Base-by-base conservation (phyloP, 2,797 vertebrate genomes). In the Babyrousa celebensis region DNA sequence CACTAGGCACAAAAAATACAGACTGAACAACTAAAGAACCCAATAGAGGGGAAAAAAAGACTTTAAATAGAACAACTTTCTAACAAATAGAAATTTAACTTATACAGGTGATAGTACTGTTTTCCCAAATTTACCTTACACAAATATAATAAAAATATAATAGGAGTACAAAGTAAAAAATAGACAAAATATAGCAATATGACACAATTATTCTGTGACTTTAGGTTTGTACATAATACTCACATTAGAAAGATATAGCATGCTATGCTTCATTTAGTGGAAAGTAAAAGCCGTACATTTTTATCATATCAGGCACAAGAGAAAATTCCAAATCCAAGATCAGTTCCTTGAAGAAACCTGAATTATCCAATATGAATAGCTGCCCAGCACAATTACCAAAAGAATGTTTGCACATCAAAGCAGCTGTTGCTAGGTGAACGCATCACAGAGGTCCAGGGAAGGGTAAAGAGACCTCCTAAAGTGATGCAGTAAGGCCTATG, bases 391-490 rank as follows among this genome's bases (percentile, higher is more conserved):
- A 70, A 74, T 40, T 86, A 40, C 36, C 92, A 58, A n/a, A 94
- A 92, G 97, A 97, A 97, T 94, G 95, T 95, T 85, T 62, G 75
- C 20, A 88, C 4, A 21, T 68, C 56, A 67, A 8, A 85, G 83
- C 82, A 74, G 62, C 80, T 43, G 89, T 96, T 97, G 94, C 97
- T 95, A 96, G 78, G 96, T n/a, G 63, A 97, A 40, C 12, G 20
- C 90, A 95, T 97, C 96, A 97, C 58, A 97, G 79, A 96, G 60
- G 29, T 52, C 36, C 25, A 82, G 62, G 60, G 63, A 85, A 88
- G n/a, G 25, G 36, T 48, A 65, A 80, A 65, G 23, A 17, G 54
- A 48, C 3, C 23, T 92, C 32, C 27, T 27, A 62, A 56, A 65
- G 60, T 29, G 78, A 60, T 48, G 32, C 16, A 85, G 43, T 25